Conservation (phyloP, 2,113 vertebrate genomes). For the Lophura nycthemera region DNA sequence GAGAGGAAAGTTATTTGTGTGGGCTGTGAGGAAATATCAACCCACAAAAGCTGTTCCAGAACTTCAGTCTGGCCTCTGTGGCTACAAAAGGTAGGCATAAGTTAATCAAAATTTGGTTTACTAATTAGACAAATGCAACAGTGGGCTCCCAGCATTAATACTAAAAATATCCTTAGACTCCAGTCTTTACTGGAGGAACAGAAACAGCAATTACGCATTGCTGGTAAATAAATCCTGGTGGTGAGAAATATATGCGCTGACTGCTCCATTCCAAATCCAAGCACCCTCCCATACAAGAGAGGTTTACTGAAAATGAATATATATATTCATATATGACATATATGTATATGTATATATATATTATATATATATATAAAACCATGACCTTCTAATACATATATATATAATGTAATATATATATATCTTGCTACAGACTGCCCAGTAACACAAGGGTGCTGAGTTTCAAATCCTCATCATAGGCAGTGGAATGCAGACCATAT, state of each 20-base stretch:
- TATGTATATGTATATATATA: no score
- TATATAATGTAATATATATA: background rate
- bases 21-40: background rate
- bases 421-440: background rate
- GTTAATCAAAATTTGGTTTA: background rate
- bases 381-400: no score
- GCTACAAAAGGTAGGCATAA: background rate
- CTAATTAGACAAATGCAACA: background rate
- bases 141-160: background rate
- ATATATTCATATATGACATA: no score
- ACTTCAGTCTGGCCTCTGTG: background rate
- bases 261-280: background rate
- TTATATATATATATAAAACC: no score
- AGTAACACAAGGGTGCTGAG: fast-evolving
- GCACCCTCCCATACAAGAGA: background rate
- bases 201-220: background rate
- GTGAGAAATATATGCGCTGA: fast-evolving
- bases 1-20: background rate
- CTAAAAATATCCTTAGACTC: background rate
- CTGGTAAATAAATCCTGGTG: background rate
- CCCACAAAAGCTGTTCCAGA: background rate
- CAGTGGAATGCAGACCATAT: background rate
- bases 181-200: background rate
- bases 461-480: background rate
- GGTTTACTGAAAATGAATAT: background rate